Conservation (phyloP, 2,113 vertebrate species). For the Egretta garzetta region DNA sequence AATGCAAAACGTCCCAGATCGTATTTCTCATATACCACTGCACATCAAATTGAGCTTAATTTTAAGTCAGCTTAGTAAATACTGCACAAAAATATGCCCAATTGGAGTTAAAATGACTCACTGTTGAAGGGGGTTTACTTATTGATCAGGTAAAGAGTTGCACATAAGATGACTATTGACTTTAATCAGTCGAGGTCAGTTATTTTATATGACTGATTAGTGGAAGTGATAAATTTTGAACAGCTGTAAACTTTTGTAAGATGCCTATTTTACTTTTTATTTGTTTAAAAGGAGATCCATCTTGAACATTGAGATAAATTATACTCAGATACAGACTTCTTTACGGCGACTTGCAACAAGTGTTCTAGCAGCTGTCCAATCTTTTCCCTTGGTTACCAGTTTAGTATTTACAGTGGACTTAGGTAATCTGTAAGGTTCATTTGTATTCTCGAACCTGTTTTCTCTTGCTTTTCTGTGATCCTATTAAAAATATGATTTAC, state of each 20-base stretch:
- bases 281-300: neutral
- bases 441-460: neutral
- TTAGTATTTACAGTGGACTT: neutral
- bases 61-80: neutral
- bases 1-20: neutral
- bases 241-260: neutral
- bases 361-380: neutral
- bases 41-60: neutral
- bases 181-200: neutral
- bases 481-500: neutral
- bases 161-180: neutral
- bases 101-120: neutral
- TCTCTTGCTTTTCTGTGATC: neutral
- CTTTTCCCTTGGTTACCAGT: neutral
- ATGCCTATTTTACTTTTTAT: neutral
- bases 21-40: neutral
- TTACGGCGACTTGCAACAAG: neutral
- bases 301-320: neutral
- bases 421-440: accelerated
- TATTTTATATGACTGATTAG: neutral
- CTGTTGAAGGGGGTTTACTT: neutral
- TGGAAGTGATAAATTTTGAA: neutral
- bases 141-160: neutral
- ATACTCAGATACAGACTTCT: neutral
- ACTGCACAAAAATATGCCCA: neutral